Evolutionary conservation across 2,797 vertebrate species (phyloP), one percentile per base, ranked within the genome.

Genomic region (Anas capensis): DNA sequence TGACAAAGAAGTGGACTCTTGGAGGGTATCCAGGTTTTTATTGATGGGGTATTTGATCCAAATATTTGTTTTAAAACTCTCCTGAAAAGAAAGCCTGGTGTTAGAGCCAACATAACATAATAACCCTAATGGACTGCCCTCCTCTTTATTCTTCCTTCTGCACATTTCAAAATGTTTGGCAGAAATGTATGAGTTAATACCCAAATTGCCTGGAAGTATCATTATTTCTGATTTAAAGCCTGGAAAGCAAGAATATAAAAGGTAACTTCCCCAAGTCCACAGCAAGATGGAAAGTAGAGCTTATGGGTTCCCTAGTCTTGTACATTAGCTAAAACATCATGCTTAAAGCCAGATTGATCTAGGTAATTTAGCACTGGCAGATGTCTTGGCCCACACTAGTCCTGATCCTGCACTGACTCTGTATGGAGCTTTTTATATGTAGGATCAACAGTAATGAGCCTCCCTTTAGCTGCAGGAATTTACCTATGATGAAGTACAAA

Each of bases 1-100:
- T 6, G 1, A 27, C 71, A 62, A 80, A 72, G 65, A 92, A 86
- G 36, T 65, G 56, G 71, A 78, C 51, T 85, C 33, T 66, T 96
- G 94, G 93, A 92, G 26, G 24, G 51, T 82, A 86, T 86, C 92
- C 95, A 96, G 31, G 7, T 21, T 79, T 84, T 85, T 93, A 95
- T 71, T 84, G 85, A 96, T 82, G 21, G 7, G 26, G 13, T 86
- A 33, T 93, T 95, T 88, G 33, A 83, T 87, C 82, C 65, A 82
- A 87, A 24, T 66, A 73, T 86, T 92, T 82, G 7, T 64, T 96
- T 94, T 91, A 94, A 91, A 91, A 53, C 31, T 92, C 33, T 70
- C 17, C 58, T 86, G 10, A 24, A 92, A 82, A 56, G 71, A 81
- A 84, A 69, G 31, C 62, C 33, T 68, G 33, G 14, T 72, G 46